Evolutionary conservation across 2,113 vertebrate species (phyloP).

Genomic region (Mohoua ochrocephala): DNA sequence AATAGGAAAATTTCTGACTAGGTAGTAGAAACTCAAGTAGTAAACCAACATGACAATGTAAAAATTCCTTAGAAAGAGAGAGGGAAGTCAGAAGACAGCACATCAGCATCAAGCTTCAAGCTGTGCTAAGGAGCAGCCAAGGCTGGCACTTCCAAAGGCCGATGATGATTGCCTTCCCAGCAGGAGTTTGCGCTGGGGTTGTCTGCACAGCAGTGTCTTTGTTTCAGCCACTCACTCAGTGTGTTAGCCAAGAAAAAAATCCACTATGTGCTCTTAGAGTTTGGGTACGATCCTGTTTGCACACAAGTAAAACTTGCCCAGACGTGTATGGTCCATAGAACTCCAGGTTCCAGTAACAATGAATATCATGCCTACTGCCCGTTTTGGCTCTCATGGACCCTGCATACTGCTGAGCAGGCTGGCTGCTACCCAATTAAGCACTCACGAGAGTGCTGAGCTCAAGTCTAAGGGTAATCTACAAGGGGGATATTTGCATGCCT

Average conservation of each 20-base stretch:
- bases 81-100: background rate
- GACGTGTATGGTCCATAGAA: background rate
- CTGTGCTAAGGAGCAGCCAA: background rate
- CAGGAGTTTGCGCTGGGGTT: background rate
- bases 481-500: background rate
- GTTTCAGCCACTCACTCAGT: background rate
- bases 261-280: fast-evolving
- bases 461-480: background rate
- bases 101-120: background rate
- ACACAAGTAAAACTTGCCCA: background rate
- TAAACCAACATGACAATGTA: background rate
- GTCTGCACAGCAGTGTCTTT: background rate
- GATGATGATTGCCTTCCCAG: background rate
- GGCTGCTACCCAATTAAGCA: background rate
- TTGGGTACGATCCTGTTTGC: background rate
- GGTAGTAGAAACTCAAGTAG: background rate
- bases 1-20: background rate
- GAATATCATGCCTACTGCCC: background rate
- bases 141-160: background rate
- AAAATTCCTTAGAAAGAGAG: background rate
- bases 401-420: background rate
- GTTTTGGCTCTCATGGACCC: background rate
- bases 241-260: background rate
- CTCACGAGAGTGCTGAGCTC: background rate
- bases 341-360: background rate